Conservation (phyloP, 2,888 invertebrate species). For the Steromphala cineraria region DNA sequence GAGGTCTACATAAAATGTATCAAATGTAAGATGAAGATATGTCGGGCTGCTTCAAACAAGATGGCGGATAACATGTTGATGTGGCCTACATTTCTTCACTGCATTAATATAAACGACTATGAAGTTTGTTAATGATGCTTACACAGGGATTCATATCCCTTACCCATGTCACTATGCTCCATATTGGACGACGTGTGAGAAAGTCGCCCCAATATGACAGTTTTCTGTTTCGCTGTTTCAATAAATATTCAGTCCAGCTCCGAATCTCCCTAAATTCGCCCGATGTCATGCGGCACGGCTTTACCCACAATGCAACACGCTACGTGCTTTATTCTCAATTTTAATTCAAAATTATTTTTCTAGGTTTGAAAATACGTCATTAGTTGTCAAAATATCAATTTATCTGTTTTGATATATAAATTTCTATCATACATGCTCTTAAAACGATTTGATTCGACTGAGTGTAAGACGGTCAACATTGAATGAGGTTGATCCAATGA, state of each 20-base stretch:
- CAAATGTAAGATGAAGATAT: background rate
- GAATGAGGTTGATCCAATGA: no score
- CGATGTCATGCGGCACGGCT: background rate
- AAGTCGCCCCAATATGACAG: constrained; percentile 26
- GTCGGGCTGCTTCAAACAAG: background rate
- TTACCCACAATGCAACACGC: constrained; percentile 1
- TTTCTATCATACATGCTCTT: no score
- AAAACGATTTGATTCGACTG: no score
- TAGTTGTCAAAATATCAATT: no score
- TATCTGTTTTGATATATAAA: no score
- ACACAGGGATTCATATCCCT: constrained; percentile 17
- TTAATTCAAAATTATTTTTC: background rate
- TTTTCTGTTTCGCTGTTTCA: background rate
- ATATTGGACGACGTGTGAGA: constrained; percentile 22
- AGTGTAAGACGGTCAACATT: no score
- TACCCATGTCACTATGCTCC: constrained; percentile 52
- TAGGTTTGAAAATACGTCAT: no score
- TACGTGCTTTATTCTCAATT: background rate
- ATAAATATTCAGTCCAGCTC: background rate
- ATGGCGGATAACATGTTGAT: constrained; percentile 27
- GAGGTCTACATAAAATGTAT: background rate
- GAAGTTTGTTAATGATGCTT: background rate
- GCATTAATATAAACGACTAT: background rate
- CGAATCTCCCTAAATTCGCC: no score
- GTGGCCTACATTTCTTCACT: background rate